Base-by-base conservation (phyloP, 23 tunicate genomes). In the Diplosoma virens region DNA sequence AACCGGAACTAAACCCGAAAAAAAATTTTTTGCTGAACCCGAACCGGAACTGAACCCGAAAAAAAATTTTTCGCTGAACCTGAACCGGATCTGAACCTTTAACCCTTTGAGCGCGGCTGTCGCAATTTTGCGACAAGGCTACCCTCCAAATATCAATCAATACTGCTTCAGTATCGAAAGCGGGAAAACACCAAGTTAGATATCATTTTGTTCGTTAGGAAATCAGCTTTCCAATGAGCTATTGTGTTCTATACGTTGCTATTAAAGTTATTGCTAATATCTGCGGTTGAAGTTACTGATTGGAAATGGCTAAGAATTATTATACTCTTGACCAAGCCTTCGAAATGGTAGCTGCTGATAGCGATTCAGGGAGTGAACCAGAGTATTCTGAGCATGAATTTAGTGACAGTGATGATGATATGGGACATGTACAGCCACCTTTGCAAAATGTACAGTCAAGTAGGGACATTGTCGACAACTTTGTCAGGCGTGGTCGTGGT, bases 371-470 rank as follows among this genome's bases (percentile, higher is more conserved):
- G n/a, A n/a, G n/a, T n/a, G n/a, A n/a, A n/a, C n/a, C n/a, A n/a
- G n/a, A n/a, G n/a, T n/a, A n/a, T n/a, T n/a, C n/a, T n/a, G n/a
- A n/a, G 63, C 63, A 22, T 11, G 24, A 56, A 56, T 56, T 56
- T 56, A 56, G 63, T 56, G 63, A 56, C 63, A 56, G 63, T 56
- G 63, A 56, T 56, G 63, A 56, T 56, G 63, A 56, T 56, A 56
- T 56, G 24, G 63, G 63, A 56, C 63, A 11, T 56, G 63, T 56
- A 56, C 63, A 56, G 63, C 63, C 63, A 56, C 63, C 63, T 56
- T 56, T 56, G 25, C 63, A 56, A 56, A 56, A 56, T 56, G 63
- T 56, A 20, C 63, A 56, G 63, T 56, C 63, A 56, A 56, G 63
- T 56, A 56, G 63, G 63, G 63, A 56, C 63, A 56, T 56, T 11